A percentile compares a stretch with the other conserved stretches of the same genome.
phyloP scores from a whole-genome alignment of 2,888 invertebrate genomes.

The Carcina quercana region DNA sequence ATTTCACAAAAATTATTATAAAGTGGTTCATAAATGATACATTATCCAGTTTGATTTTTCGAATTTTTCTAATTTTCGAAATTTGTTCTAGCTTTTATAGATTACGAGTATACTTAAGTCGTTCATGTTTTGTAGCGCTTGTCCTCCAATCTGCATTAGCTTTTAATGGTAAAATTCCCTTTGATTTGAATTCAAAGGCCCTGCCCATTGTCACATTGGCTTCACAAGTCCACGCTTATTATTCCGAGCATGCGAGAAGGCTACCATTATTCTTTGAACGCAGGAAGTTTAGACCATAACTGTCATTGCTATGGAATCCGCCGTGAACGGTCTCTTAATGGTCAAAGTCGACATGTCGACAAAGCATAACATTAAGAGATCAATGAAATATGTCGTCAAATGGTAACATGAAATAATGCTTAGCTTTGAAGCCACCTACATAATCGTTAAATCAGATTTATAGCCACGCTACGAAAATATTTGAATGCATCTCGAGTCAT shows the following conservation, averaged over 20 bases:
- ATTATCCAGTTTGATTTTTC: too few species aligned
- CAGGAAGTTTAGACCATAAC: conserved; percentile 44
- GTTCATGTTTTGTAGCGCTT: too few species aligned
- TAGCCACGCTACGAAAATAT: conserved; percentile 1
- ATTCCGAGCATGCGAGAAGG: conserved; percentile 37
- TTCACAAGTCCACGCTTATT: conserved; percentile 22
- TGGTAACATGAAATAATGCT: background rate
- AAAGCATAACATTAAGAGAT: background rate
- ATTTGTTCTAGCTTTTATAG: too few species aligned
- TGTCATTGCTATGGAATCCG: conserved; percentile 26
- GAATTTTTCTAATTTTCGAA: too few species aligned
- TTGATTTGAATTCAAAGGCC: too few species aligned
- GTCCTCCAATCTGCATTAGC: too few species aligned
- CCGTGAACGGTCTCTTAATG: conserved; percentile 21
- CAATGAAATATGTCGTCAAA: background rate
- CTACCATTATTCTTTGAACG: conserved; percentile 25
- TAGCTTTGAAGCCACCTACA: background rate
- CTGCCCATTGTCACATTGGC: background rate
- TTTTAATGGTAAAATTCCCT: too few species aligned
- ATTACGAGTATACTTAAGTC: too few species aligned
- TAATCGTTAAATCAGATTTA: conserved; percentile 3
- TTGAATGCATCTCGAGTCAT: too few species aligned
- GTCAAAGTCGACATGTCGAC: background rate
- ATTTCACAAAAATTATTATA: too few species aligned
- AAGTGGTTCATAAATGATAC: too few species aligned